A percentile compares a stretch with the other conserved stretches of the same genome.
These are phyloP conservation scores for Falco cherrug DNA, from an alignment of 2,797 vertebrate genomes.

Conservation along the genomic window DNA sequence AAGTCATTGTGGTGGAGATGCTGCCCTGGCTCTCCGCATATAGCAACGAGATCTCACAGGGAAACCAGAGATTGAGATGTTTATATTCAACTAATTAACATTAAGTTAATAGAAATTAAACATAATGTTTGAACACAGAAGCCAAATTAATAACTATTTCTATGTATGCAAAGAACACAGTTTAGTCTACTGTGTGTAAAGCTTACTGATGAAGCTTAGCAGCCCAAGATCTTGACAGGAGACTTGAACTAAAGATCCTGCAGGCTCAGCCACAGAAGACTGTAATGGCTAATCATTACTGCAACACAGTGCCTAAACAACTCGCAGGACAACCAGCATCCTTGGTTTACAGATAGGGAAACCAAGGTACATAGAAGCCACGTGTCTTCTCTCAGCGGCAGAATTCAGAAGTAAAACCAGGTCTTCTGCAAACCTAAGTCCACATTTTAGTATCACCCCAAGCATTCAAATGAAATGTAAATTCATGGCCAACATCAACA, in stretches of 20 bases:
- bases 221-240: background rate
- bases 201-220: background rate
- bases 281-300: background rate
- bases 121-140: background rate
- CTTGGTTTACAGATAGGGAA: background rate
- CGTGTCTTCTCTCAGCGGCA: background rate
- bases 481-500: background rate
- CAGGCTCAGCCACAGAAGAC: background rate
- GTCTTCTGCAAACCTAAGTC: background rate
- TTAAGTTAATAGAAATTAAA: background rate
- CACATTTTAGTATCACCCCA: background rate
- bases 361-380: background rate
- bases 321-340: background rate
- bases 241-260: background rate
- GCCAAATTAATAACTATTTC: background rate
- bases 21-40: accelerated
- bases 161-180: background rate
- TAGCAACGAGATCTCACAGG: background rate
- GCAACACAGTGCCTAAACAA: background rate
- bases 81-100: background rate
- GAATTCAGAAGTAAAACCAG: background rate
- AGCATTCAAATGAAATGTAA: background rate
- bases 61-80: background rate
- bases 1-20: background rate
- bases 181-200: background rate